phyloP scores from a whole-genome alignment of 2,113 vertebrate species.

The Halichoeres trimaculatus region DNA sequence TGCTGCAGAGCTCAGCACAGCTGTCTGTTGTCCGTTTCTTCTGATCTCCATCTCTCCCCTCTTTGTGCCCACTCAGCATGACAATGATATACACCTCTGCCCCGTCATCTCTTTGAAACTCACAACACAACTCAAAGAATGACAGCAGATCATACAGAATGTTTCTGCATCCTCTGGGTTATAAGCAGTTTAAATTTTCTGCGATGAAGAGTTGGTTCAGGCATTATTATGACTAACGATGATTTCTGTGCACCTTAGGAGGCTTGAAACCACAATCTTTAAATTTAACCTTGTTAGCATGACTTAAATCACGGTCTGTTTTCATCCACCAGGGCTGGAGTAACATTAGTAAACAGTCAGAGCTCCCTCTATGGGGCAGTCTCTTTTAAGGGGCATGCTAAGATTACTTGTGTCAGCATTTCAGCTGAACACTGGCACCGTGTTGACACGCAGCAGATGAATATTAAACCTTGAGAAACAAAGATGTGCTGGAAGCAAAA shows the following conservation, averaged over 20 bases:
- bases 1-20: slow-evolving; percentile 80
- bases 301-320: slow-evolving; percentile 13
- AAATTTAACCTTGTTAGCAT: slow-evolving; percentile 23
- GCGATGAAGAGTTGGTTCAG: neutral
- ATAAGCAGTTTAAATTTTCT: neutral
- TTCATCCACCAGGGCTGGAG: slow-evolving; percentile 6
- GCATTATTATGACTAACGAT: neutral
- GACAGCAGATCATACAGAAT: slow-evolving; percentile 15
- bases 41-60: slow-evolving; percentile 59
- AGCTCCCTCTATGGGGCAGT: slow-evolving; percentile 67
- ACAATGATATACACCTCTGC: slow-evolving; percentile 71
- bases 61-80: slow-evolving; percentile 73
- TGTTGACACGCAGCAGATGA: slow-evolving; percentile 83
- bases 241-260: neutral
- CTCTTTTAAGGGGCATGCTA: slow-evolving; percentile 51
- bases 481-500: slow-evolving; percentile 78
- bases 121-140: slow-evolving; percentile 42
- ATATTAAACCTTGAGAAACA: slow-evolving; percentile 80
- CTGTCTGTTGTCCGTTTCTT: slow-evolving; percentile 75
- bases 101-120: slow-evolving; percentile 64
- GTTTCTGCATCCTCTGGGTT: neutral
- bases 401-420: slow-evolving; percentile 77
- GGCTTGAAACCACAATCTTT: slow-evolving; percentile 7
- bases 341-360: slow-evolving; percentile 41
- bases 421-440: slow-evolving; percentile 66